Evolutionary conservation across 2,797 vertebrate species (phyloP).

Genomic region (Mionectes olivaceus): DNA sequence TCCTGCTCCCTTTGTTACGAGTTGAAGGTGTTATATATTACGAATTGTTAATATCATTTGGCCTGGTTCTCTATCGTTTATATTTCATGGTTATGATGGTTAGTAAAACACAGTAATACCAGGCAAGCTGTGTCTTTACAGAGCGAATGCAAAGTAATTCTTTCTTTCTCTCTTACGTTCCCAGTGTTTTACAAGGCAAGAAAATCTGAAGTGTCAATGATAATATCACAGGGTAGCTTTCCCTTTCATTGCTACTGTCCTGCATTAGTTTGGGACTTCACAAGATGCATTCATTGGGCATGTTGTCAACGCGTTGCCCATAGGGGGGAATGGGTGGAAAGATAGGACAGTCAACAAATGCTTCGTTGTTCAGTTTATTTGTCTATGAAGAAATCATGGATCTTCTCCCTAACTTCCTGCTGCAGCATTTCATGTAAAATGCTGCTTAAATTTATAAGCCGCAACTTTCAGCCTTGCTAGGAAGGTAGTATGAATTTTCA

Average conservation of each 20-base stretch:
- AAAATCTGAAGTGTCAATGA: background rate
- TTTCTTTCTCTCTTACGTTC: background rate
- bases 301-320: rapidly evolving
- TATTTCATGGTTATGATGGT: background rate
- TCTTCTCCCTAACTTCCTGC: background rate
- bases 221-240: background rate
- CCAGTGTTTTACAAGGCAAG: background rate
- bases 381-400: background rate
- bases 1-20: background rate
- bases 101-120: background rate
- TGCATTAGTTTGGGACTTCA: background rate
- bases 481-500: background rate
- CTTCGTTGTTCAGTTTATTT: background rate
- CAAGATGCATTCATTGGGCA: background rate
- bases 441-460: background rate
- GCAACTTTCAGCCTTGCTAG: background rate
- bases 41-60: background rate
- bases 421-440: background rate
- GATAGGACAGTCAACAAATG: background rate
- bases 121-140: background rate
- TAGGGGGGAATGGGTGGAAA: background rate
- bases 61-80: background rate
- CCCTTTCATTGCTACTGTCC: background rate
- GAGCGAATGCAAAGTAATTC: background rate
- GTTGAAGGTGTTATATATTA: background rate